Evolutionary conservation across 2,888 invertebrate genomes (phyloP).

Genomic region (Apantesis nais): DNA sequence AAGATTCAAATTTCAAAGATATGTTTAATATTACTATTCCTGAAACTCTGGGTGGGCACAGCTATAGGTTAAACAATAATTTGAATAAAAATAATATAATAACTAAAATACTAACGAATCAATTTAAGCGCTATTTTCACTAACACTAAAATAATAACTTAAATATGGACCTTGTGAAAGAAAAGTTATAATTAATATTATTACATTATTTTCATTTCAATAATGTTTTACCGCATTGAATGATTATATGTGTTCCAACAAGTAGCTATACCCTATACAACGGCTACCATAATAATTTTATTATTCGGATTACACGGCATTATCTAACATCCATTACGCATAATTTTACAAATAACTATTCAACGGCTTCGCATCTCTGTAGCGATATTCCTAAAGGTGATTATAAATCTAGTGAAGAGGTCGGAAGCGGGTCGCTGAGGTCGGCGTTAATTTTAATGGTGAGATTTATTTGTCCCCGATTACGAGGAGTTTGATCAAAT

Average conservation of each 20-base stretch:
- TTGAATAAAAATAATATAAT: too few relatives aligned
- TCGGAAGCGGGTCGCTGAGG: conserved; percentile 68
- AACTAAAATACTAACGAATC: too few relatives aligned
- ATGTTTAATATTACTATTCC: too few relatives aligned
- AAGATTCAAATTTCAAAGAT: too few relatives aligned
- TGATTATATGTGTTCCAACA: conserved; percentile 34
- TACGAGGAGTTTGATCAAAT: conserved; percentile 77
- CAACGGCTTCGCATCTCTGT: conserved; percentile 61
- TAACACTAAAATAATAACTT: too few relatives aligned
- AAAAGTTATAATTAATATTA: conserved; percentile 1
- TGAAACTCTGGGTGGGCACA: too few relatives aligned
- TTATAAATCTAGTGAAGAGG: conserved; percentile 79
- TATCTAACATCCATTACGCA: conserved; percentile 56
- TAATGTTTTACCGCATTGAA: conserved; percentile 37
- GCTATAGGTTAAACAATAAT: too few relatives aligned
- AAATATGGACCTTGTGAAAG: too few relatives aligned
- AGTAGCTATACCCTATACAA: conserved; percentile 41
- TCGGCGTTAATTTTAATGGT: conserved; percentile 77
- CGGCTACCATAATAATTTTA: conserved; percentile 53
- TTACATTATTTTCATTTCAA: conserved; percentile 6
- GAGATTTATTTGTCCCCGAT: conserved; percentile 79
- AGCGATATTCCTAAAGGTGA: conserved; percentile 69
- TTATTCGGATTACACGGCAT: conserved; percentile 58
- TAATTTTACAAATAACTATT: conserved; percentile 66
- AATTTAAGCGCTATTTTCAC: too few relatives aligned